Percentiles rank a stretch among this genome's conserved stretches.
Conservation (phyloP, 2,113 vertebrate species). For the Lanius collurio region DNA sequence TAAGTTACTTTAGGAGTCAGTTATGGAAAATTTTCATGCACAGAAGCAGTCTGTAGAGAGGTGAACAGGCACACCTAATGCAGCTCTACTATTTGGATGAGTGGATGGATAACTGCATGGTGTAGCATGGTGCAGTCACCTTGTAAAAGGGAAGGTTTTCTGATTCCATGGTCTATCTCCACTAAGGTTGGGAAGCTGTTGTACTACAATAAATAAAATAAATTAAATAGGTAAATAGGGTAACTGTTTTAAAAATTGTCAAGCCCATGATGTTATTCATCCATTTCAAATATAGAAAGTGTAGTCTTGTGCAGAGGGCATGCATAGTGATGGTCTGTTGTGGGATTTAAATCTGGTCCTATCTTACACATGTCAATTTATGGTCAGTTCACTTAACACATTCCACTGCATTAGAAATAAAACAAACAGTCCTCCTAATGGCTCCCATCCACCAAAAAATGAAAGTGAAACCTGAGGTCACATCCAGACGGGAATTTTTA, state of each 20-base stretch:
- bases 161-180: not conserved
- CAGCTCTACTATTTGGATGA: not conserved
- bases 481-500: not conserved
- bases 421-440: not conserved
- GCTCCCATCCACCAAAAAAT: not conserved
- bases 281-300: not conserved
- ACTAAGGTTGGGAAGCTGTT: not conserved
- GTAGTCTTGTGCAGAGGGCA: not conserved
- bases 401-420: not conserved
- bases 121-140: not conserved
- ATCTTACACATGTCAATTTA: not conserved
- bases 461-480: not conserved
- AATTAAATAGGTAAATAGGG: not conserved
- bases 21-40: not conserved
- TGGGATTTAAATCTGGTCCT: not conserved
- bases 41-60: not conserved
- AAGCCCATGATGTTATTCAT: not conserved
- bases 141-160: not conserved
- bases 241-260: not conserved
- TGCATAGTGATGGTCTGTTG: not conserved
- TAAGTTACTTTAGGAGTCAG: not conserved
- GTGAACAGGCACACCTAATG: not conserved
- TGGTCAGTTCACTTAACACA: not conserved
- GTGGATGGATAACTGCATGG: not conserved
- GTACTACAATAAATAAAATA: not conserved